Base-by-base conservation (phyloP, 1,140 invertebrate species). In the Parapsyche elsis region DNA sequence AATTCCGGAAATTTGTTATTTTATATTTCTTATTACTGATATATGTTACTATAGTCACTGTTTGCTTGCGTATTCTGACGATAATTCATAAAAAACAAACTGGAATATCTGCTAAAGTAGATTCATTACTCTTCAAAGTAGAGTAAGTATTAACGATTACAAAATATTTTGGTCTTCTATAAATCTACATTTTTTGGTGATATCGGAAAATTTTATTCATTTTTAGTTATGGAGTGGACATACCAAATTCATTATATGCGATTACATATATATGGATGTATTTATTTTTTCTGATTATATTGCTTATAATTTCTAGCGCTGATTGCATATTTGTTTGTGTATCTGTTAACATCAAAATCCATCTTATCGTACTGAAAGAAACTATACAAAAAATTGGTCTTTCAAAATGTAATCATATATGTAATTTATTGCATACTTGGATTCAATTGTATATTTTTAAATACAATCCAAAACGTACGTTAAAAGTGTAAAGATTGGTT, bases 241-340 rank as follows among this genome's bases (percentile, higher is more conserved):
- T 67, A 26, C 0, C 0, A 26, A 24, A 67, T 67, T 5, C 21
- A 24, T 67, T 12, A 9, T 26, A 67, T 26, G 14, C 4, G 26
- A 9, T 67, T 0, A 67, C 26, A 9, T 26, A 67, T 26, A 10
- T 23, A 12, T 67, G 64, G 64, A 26, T 67, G 10, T 12, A 12
- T 14, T 67, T 67, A 14, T 24, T 30, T 23, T 12, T 67, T 2
- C 5, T 19, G 14, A 0, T 67, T 10, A 12, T 67, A 10, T 9
- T 67, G 7, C 0, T 67, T 67, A 7, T 67, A 2, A 67, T 67
- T 23, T 67, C 64, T 2, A 12, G 64, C 2, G 14, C 64, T 10
- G 64, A 67, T 67, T 67, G 64, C 26, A 67, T 67, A 26, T 67
- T 67, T 26, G 64, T 67, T 10, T 67, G 21, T 24, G 10, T 67